Evolutionary conservation across 2,113 vertebrate species (phyloP), one percentile per base, ranked within the genome.

Genomic region (Anguilla rostrata): DNA sequence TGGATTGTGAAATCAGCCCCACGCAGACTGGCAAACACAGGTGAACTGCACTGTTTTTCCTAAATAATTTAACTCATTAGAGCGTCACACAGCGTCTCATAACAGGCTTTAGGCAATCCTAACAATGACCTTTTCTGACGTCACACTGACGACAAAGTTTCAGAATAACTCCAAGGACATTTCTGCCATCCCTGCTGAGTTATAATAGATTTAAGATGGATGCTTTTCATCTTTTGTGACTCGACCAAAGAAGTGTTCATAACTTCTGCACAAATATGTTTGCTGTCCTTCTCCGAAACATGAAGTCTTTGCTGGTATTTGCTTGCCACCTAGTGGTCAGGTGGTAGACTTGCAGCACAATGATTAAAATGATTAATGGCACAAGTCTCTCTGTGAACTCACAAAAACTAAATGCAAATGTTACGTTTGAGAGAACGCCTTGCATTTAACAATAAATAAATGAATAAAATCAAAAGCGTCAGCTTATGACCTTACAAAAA

Each of bases 1-100:
- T 11, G n/a, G 71, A 75, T 75, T 75, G n/a, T 75, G 71, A 75
- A 75, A 75, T 75, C 71, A 75, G 71, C 71, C 71, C 71, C 71
- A 75, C 71, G 34, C 71, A 75, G 71, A 75, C 71, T 75, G 71
- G 71, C 71, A 75, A 34, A 75, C 71, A 75, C 71, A 75, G 71
- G 71, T 75, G 71, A 75, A 75, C 11, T 12, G 71, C 12, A 2
- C 26, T 75, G 71, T 75, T 34, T 34, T 75, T 34, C 60, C 71
- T 34, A 75, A 26, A 34, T 34, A 75, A 34, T 75, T 75, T 75
- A 75, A 75, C 71, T 75, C 71, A 66, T 66, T 34, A 34, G 6
- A 75, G 71, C 34, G n/a, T 1, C n/a, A 12, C 1, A n/a, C 9
- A 14, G 71, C n/a, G 5, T 34, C n/a, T 6, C 26, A 14, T 12